Evolutionary conservation across 2,888 invertebrate species (phyloP), one percentile per base, ranked within the genome.

Genomic region (Conops quadrifasciatus): DNA sequence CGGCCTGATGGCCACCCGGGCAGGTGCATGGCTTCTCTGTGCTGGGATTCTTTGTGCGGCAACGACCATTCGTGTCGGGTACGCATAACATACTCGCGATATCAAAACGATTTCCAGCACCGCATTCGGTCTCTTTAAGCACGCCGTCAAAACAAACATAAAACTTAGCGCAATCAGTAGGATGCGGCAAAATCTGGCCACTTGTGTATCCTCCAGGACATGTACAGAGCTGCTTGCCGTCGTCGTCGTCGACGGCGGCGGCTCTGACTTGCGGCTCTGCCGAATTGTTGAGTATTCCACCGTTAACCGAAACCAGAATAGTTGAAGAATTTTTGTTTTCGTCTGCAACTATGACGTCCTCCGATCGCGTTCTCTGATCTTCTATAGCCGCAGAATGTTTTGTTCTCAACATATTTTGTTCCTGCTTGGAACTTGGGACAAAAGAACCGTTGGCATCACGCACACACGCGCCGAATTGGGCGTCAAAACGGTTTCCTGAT

Each of bases 401-500:
- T 4, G 45, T 26, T 9, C 75, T 19, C 26, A 47, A 19, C 5
- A 36, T 36, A 36, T 9, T 36, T 9, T 36, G 9, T 36, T 36
- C 5, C 36, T 4, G 15, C 13, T 0, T 30, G n/a, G 5, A 16
- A 13, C 24, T 47, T 15, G 77, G n/a, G n/a, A n/a, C 53, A 26
- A 80, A 80, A 9, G 13, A 19, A 2, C 74, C 75, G 0, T 65
- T 19, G 0, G 21, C 69, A 62, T 79, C 70, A 15, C 28, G 72
- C 73, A 78, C 2, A 16, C 70, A 78, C 19, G 70, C 72, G 13
- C 59, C 59, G 0, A 70, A 0, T 0, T 0, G 26, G 0, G 30
- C 4, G 53, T 84, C 70, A 47, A 79, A 84, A 49, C 77, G 79
- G 49, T 80, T 80, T 7, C 80, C 81, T 4, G 21, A 45, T 0